Conservation (phyloP, 2,113 vertebrate genomes). For the Macquaria ambigua region DNA sequence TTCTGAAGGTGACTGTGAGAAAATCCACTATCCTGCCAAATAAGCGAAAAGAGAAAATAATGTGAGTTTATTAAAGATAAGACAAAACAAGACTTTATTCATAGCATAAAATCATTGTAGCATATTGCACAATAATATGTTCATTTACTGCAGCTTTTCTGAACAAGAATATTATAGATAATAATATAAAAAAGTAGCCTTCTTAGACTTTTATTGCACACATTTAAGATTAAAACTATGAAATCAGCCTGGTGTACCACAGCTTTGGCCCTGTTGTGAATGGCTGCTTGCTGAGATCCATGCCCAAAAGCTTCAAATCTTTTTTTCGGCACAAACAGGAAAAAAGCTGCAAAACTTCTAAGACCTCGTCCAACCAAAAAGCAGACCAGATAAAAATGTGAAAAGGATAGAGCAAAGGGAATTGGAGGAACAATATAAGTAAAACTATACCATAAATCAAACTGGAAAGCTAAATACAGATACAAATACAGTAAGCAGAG, state of each 20-base stretch:
- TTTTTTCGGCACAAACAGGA: neutral
- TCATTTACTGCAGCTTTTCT: neutral
- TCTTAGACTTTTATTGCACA: neutral
- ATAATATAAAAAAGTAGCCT: neutral
- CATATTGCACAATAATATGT: neutral
- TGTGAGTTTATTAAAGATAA: neutral
- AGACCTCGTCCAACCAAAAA: neutral
- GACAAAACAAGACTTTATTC: neutral
- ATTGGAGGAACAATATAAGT: neutral
- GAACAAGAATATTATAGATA: neutral
- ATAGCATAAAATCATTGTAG: neutral
- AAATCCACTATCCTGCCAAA: conserved; percentile 76
- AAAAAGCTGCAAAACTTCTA: neutral
- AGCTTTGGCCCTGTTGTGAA: neutral
- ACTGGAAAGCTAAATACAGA: neutral
- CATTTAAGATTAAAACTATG: neutral
- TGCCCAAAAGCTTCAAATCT: neutral
- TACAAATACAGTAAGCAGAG: neutral
- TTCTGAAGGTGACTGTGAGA: conserved; percentile 1
- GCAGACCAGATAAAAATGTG: neutral
- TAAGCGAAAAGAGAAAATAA: conserved; percentile 21
- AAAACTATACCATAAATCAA: neutral
- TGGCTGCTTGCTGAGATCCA: neutral
- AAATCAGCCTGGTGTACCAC: neutral
- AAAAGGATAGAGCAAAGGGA: neutral